Base-by-base conservation (phyloP, 2,888 invertebrate species). In the Halocaridina rubra region DNA sequence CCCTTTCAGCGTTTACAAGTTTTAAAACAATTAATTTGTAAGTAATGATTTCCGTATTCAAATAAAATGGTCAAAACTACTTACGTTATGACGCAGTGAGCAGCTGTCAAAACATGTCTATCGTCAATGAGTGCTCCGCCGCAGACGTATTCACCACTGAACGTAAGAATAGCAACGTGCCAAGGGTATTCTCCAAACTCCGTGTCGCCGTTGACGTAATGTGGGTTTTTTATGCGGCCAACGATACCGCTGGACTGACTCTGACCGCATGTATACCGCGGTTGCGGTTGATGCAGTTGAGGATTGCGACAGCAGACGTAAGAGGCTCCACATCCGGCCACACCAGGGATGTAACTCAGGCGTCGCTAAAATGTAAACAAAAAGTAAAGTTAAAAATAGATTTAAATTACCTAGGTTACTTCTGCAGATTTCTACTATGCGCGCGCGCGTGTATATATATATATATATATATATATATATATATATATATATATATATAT, bases 171-270 rank as follows among this genome's bases (percentile, higher is more conserved):
- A 84, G 98, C 98, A 24, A 95, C 97, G 93, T 98, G 96, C 95
- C 97, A 97, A 8, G 97, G 97, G 90, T 97, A 97, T 91, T 97
- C 96, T 91, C 97, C 97, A 89, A 97, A 97, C 92, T 97, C 96
- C 89, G 97, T 96, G 90, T 97, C 97, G 22, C 97, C 97, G 90
- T 98, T 97, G 3, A 97, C 94, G 89, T 96, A 96, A 10, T 80
- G 46, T n/a, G 80, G 80, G 7, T 69, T 81, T 24, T 80, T 76
- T 30, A 86, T 76, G 30, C 97, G 94, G 29, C 97, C 97, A 89
- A 96, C 97, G 89, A 97, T 95, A 77, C 97, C 97, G 90, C 96
- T 95, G 0, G 96, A 95, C 90, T 97, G 95, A 89, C 97, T 93
- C 16, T 94, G 93, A 78, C 97, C 97, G 90, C 97, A 97, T 39